phyloP scores from a whole-genome alignment of 2,797 vertebrate genomes.

The Lates japonicus region DNA sequence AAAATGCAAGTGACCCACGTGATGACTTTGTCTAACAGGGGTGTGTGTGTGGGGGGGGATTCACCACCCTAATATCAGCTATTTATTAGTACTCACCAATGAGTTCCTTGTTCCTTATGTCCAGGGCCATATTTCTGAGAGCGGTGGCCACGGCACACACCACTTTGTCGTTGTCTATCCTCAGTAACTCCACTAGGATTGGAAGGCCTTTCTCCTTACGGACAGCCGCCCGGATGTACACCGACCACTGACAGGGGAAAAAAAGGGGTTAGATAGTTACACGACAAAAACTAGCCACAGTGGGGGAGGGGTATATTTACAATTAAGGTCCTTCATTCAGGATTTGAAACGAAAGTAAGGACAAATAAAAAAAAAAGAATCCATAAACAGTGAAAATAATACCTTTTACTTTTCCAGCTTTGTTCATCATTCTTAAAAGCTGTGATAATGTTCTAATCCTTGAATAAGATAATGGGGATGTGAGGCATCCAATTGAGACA shows the following conservation, averaged over 20 bases:
- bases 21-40: neutral
- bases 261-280: neutral
- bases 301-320: neutral
- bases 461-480: neutral
- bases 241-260: slow-evolving; percentile 89
- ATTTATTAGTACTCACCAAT: slow-evolving; percentile 90
- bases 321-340: neutral
- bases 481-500: neutral
- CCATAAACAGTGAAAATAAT: neutral
- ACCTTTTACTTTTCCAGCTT: neutral
- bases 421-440: neutral
- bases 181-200: slow-evolving; percentile 96
- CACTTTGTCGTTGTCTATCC: slow-evolving; percentile 98
- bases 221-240: slow-evolving; percentile 97
- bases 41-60: no score
- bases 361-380: neutral
- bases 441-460: neutral
- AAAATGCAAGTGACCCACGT: slow-evolving; percentile 14
- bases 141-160: slow-evolving; percentile 98
- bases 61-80: no score
- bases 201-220: slow-evolving; percentile 90
- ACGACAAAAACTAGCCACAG: neutral
- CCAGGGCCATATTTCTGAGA: slow-evolving; percentile 98
- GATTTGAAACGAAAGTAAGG: neutral
- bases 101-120: slow-evolving; percentile 98